Conservation (phyloP, 2,888 invertebrate genomes). For the Gastrophysa polygoni region DNA sequence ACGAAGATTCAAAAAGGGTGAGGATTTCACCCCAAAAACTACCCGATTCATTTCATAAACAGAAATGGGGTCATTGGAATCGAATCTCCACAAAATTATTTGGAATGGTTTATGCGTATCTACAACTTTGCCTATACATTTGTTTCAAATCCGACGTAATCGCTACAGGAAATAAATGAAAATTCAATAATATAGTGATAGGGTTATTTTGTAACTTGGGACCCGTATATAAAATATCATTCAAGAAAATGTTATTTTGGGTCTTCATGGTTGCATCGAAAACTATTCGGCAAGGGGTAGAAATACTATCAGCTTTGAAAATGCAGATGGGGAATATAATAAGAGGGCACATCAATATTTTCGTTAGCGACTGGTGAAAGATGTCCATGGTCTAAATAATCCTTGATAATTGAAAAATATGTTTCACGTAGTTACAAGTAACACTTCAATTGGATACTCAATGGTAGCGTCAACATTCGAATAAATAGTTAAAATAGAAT, state of each 20-base stretch:
- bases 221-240: slow-evolving; percentile 11
- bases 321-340: slow-evolving; percentile 15
- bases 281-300: slow-evolving; percentile 12
- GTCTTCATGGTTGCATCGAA: slow-evolving; percentile 16
- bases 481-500: background rate
- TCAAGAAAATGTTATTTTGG: slow-evolving; percentile 1
- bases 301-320: slow-evolving; percentile 4
- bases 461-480: background rate
- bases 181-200: slow-evolving; percentile 14
- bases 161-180: slow-evolving; percentile 1
- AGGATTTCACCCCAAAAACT: background rate
- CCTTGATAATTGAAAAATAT: slow-evolving; percentile 6
- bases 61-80: background rate
- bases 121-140: background rate
- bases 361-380: slow-evolving; percentile 2
- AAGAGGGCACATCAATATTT: slow-evolving; percentile 9
- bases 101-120: background rate
- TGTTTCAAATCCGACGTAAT: background rate
- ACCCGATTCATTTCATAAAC: background rate
- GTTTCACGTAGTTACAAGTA: background rate
- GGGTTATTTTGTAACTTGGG: slow-evolving; percentile 16
- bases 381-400: slow-evolving; percentile 8
- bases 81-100: slow-evolving; percentile 7
- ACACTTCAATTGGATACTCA: slow-evolving; percentile 6
- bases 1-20: background rate